Evolutionary conservation across 2,113 vertebrate species (phyloP), one percentile per base, ranked within the genome.

Genomic region (Scomber scombrus): DNA sequence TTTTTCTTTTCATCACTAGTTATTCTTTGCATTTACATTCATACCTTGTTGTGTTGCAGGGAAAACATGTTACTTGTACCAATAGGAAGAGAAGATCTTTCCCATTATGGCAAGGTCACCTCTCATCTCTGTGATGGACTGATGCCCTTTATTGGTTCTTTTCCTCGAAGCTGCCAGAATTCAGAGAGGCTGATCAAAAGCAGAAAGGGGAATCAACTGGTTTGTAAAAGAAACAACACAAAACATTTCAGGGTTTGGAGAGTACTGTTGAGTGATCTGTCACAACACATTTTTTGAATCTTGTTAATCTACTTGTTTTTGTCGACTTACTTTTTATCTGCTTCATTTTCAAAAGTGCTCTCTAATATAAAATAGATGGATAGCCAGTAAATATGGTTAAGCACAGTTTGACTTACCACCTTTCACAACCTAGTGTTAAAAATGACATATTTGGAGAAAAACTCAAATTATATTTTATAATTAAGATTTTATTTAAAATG

Each of bases 141-240:
- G 81, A 70, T 80, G 54, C 50, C 79, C 62, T 85, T 86, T 84
- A 72, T 61, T 67, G 54, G n/a, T n/a, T 61, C 72, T 15, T 51
- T 58, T 60, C n/a, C 63, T 75, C 16, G 0, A 23, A 65, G 51
- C 69, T 23, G 51, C 51, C 40, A 73, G 82, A 78, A 76, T 69
- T 58, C 68, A 79, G 56, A 66, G 45, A 60, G 18, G 69, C 57
- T 71, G 75, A 87, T 87, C 71, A 87, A 87, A 91, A 56, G 80
- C 43, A 54, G 66, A 51, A 43, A 69, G 34, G 43, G 52, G 15
- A 70, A 56, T 55, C 21, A 56, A 55, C 55, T 5, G 8, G 57
- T 75, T 74, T 75, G 52, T 45, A 11, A 78, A 81, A 80, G 63
- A 76, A 62, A 58, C 29, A 62, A 58, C 29, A 66, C 12, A 51